Evolutionary conservation across 2,888 invertebrate species (phyloP).

Genomic region (Chrysopilus asiliformis): DNA sequence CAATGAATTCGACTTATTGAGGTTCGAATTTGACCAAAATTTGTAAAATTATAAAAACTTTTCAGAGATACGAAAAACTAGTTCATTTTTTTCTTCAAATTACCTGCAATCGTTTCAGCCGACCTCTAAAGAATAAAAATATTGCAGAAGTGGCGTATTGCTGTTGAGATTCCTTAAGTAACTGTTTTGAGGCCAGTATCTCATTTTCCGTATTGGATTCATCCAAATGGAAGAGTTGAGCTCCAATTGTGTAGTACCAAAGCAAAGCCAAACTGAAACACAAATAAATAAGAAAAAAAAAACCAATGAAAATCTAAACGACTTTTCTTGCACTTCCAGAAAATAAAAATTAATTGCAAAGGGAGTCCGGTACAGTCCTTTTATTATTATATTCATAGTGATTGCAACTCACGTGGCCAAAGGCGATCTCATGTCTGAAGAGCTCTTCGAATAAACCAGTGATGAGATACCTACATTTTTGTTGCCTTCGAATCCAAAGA

Average conservation of each 20-base stretch:
- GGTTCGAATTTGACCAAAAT: too few relatives aligned
- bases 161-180: slow-evolving; percentile 40
- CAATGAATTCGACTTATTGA: too few relatives aligned
- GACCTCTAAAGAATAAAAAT: slow-evolving; percentile 51
- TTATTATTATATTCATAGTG: slow-evolving; percentile 2
- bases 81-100: slow-evolving; percentile 7
- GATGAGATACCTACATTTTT: slow-evolving; percentile 43
- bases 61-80: background rate
- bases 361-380: background rate
- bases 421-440: slow-evolving; percentile 52
- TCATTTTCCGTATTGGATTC: slow-evolving; percentile 47
- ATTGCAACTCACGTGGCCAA: slow-evolving; percentile 45
- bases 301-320: background rate
- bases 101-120: slow-evolving; percentile 48
- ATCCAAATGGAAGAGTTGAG: slow-evolving; percentile 48
- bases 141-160: slow-evolving; percentile 48
- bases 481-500: slow-evolving; percentile 53
- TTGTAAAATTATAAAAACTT: too few relatives aligned
- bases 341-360: background rate
- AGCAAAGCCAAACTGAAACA: slow-evolving; percentile 40
- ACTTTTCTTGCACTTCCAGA: slow-evolving; percentile 2
- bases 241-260: slow-evolving; percentile 56
- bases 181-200: slow-evolving; percentile 39
- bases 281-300: slow-evolving; percentile 8
- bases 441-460: slow-evolving; percentile 45